A percentile compares a stretch with the other conserved stretches of the same genome.
phyloP scores from a whole-genome alignment of 1,140 invertebrate genomes.

The Muscidifurax raptorellus region DNA sequence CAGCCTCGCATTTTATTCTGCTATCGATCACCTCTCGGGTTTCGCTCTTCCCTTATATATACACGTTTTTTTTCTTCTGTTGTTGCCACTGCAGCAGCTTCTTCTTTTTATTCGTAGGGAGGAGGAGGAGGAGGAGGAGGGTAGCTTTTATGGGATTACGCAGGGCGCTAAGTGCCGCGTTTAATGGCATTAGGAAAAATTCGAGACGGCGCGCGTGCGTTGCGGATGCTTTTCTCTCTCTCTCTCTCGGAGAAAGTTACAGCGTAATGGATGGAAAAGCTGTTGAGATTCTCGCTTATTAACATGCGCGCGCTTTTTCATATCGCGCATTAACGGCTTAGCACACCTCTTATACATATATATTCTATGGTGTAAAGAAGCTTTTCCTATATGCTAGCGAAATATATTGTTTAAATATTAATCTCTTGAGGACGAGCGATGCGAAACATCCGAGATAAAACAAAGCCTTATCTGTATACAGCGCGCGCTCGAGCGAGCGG shows the following conservation, averaged over 20 bases:
- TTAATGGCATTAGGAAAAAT: constrained; percentile 45
- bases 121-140: background rate
- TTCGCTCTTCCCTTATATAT: constrained; percentile 15
- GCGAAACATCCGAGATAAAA: constrained; percentile 33
- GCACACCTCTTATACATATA: too few species aligned
- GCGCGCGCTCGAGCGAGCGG: background rate
- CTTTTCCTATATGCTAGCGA: too few species aligned
- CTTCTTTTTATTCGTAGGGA: constrained; percentile 3
- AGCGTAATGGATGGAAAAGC: constrained; percentile 3
- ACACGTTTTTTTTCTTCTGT: constrained; percentile 33
- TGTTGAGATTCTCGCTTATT: constrained; percentile 14
- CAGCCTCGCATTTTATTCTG: constrained; percentile 16
- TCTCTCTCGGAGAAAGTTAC: background rate
- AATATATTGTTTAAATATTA: too few species aligned
- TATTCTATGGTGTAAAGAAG: too few species aligned
- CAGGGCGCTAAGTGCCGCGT: constrained; percentile 44
- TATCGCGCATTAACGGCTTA: background rate
- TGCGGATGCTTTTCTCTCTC: background rate
- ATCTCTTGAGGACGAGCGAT: background rate
- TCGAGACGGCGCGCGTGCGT: constrained; percentile 25
- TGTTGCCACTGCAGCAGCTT: background rate
- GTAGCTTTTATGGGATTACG: constrained; percentile 45
- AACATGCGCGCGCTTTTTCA: background rate
- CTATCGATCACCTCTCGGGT: constrained; percentile 55
- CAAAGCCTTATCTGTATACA: constrained; percentile 24